Base-by-base conservation (phyloP, 2,113 vertebrate species). In the Misgurnus anguillicaudatus region DNA sequence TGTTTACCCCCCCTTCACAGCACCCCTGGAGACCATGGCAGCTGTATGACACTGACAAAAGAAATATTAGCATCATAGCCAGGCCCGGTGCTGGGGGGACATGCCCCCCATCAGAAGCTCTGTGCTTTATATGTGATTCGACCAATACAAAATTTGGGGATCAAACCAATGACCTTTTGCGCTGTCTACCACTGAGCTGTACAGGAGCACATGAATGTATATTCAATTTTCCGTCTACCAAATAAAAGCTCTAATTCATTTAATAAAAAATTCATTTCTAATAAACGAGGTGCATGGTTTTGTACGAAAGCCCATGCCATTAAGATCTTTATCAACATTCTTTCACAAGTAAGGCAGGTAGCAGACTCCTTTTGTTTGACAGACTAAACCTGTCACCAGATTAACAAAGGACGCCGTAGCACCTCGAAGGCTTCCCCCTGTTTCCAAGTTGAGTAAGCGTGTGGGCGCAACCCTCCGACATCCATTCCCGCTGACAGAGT, bases 11-110 rank as follows among this genome's bases (percentile, higher is more conserved):
- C n/a, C n/a, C n/a, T n/a, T n/a, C n/a, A n/a, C n/a, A n/a, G n/a
- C n/a, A n/a, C n/a, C n/a, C n/a, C n/a, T n/a, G n/a, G 62, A 41
- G 10, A 38, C 6, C n/a, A 41, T 31, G 24, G 3, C 2, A 31
- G 24, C 31, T 3, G 78, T 66, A 53, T 70, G 75, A 82, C 71
- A 83, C 36, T 14, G 66, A 55, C 70, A 66, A 79, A 68, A 66
- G 47, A 51, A 78, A 65, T 48, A 70, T 64, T 36, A 76, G 47
- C 61, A 64, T 74, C 21, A 19, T 14, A 3, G 45, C 17, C 64
- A 14, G 24, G 24, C 2, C 24, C 24, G 24, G 24, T 31, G 3
- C 2, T 31, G 24, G 24, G 24, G 24, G 24, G 24, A 31, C 24
- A 31, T 3, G 24, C 24, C 24, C 24, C 24, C 24, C 24, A 31